These are phyloP conservation scores for Malachius bipustulatus DNA, from an alignment of 2,888 invertebrate species.

Conservation along the genomic window DNA sequence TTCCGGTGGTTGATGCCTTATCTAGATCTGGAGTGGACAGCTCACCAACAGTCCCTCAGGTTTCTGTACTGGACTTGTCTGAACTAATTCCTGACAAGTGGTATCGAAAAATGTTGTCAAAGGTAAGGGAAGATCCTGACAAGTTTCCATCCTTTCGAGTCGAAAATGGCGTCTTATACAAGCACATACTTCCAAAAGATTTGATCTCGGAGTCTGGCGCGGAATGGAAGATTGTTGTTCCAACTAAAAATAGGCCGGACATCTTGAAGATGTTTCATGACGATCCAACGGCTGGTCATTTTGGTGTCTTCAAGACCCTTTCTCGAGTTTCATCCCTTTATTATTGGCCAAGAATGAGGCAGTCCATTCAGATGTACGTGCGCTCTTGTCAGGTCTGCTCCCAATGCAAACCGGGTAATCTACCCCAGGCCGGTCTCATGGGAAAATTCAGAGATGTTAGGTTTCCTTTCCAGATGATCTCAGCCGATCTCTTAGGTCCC, in stretches of 20 bases:
- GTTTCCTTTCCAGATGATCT: no score
- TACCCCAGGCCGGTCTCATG: no score
- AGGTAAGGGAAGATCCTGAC: conserved; percentile 12
- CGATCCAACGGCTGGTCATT: conserved; percentile 7
- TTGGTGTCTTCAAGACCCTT: conserved; percentile 17
- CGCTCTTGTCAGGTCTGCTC: conserved; percentile 6
- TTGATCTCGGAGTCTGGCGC: not conserved
- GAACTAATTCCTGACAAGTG: conserved; percentile 11
- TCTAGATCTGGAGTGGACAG: conserved; percentile 18
- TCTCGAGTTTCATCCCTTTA: conserved; percentile 3
- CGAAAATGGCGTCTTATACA: conserved; percentile 1
- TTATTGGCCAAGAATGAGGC: conserved; percentile 9
- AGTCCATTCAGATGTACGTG: not conserved
- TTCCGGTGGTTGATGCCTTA: conserved; percentile 23
- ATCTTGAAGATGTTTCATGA: no score
- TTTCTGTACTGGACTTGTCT: not conserved
- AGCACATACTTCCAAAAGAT: conserved; percentile 4
- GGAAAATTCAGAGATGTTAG: no score
- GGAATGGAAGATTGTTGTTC: conserved; percentile 18
- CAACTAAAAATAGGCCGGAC: conserved; percentile 8
- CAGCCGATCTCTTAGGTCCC: no score
- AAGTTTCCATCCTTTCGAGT: conserved; percentile 13
- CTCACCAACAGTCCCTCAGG: no score
- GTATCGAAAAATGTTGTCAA: conserved; percentile 14
- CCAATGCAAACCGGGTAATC: not conserved